Evolutionary conservation across 2,113 vertebrate genomes (phyloP).

Genomic region (Microtus pennsylvanicus): DNA sequence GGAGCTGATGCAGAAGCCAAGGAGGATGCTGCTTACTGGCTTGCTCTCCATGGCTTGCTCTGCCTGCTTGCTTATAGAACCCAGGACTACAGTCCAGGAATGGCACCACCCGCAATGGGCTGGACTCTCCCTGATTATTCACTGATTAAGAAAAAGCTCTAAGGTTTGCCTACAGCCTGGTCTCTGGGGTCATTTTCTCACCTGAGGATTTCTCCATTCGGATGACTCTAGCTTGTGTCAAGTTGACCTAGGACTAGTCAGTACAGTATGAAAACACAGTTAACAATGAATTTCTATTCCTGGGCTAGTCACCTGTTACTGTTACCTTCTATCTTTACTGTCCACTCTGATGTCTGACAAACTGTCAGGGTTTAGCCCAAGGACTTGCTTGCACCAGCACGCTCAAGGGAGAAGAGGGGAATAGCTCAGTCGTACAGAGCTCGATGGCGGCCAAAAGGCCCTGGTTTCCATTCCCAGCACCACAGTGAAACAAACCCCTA

Average conservation of each 20-base stretch:
- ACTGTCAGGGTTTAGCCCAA: not conserved
- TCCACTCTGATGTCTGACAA: not conserved
- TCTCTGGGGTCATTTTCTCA: not conserved
- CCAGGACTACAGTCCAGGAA: not conserved
- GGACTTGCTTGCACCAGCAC: not conserved
- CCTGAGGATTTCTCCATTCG: not conserved
- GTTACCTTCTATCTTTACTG: not conserved
- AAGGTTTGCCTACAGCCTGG: not conserved
- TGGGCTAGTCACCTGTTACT: not conserved
- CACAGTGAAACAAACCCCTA: not conserved
- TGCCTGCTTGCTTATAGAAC: not conserved
- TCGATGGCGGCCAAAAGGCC: not conserved
- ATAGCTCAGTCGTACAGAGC: not conserved
- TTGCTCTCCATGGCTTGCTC: not conserved
- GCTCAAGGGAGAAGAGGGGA: not conserved
- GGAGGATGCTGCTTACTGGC: not conserved
- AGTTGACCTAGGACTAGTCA: not conserved
- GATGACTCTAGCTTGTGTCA: not conserved
- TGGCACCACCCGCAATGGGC: not conserved
- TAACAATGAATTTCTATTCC: not conserved
- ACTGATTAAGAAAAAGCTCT: not conserved
- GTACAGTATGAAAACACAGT: not conserved
- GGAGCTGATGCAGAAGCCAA: not conserved
- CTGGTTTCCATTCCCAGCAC: not conserved
- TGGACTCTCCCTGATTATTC: too few species aligned